Evolutionary conservation across 2,113 vertebrate genomes (phyloP).

Genomic region (Hippopotamus amphibius): DNA sequence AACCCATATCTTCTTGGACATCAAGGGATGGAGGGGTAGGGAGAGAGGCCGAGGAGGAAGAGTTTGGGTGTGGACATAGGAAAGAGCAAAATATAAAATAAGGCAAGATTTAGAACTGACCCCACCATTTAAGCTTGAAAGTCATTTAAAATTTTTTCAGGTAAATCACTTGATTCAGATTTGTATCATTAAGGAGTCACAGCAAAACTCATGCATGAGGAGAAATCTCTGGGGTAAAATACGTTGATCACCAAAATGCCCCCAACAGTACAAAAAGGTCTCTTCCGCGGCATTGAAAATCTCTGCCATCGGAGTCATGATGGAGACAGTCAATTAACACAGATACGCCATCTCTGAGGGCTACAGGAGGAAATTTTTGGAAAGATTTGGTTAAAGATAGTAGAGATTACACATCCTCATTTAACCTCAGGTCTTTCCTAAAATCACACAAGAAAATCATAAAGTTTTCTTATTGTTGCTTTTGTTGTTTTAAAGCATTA

Average conservation of each 20-base stretch:
- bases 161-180: slow-evolving; percentile 3
- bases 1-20: neutral
- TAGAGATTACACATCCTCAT: neutral
- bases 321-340: neutral
- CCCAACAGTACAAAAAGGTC: neutral
- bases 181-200: neutral
- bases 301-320: neutral
- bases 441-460: neutral
- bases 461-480: neutral
- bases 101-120: neutral
- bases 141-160: neutral
- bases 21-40: accelerated
- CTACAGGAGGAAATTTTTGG: neutral
- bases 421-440: neutral
- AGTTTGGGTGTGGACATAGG: neutral
- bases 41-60: neutral
- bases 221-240: neutral
- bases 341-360: neutral
- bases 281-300: neutral
- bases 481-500: neutral
- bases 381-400: neutral
- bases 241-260: neutral
- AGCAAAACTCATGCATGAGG: neutral
- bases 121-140: slow-evolving; percentile 8
- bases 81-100: neutral